A percentile compares a stretch with the other conserved stretches of the same genome.
These are phyloP conservation scores for Ditylenchus dipsaci DNA, from an alignment of 1,140 invertebrate species.

Conservation along the genomic window DNA sequence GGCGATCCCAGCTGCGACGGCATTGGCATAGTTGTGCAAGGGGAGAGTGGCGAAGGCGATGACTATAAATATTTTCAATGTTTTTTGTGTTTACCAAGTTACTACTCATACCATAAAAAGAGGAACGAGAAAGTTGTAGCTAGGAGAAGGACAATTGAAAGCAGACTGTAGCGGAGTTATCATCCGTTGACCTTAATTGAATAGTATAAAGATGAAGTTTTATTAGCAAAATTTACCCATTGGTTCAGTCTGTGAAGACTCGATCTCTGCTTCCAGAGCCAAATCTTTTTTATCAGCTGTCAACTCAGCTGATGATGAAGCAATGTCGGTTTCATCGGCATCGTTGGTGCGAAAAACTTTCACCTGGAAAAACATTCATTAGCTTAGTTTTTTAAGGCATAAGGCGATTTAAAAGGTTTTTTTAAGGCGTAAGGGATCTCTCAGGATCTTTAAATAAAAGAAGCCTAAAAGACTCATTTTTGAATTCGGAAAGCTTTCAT, in stretches of 20 bases:
- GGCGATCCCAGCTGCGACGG: neutral
- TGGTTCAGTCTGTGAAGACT: neutral
- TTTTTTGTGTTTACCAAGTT: too few relatives aligned
- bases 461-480: too few relatives aligned
- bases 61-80: too few relatives aligned
- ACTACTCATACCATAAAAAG: neutral
- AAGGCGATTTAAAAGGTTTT: too few relatives aligned
- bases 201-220: neutral
- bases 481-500: too few relatives aligned
- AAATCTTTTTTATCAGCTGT: slow-evolving; percentile 2
- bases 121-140: slow-evolving; percentile 3
- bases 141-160: slow-evolving; percentile 1
- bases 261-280: neutral
- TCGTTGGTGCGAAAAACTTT: slow-evolving; percentile 1
- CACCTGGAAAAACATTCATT: neutral
- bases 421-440: too few relatives aligned
- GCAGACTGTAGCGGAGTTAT: neutral
- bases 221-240: neutral
- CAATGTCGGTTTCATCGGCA: neutral
- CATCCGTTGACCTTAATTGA: neutral
- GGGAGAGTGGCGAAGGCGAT: slow-evolving; percentile 7
- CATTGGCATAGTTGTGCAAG: neutral
- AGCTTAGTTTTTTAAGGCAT: too few relatives aligned
- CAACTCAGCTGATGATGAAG: neutral
- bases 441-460: too few relatives aligned